A percentile compares a stretch with the other conserved stretches of the same genome.
phyloP scores from a whole-genome alignment of 2,797 vertebrate species.

The Peromyscus eremicus region DNA sequence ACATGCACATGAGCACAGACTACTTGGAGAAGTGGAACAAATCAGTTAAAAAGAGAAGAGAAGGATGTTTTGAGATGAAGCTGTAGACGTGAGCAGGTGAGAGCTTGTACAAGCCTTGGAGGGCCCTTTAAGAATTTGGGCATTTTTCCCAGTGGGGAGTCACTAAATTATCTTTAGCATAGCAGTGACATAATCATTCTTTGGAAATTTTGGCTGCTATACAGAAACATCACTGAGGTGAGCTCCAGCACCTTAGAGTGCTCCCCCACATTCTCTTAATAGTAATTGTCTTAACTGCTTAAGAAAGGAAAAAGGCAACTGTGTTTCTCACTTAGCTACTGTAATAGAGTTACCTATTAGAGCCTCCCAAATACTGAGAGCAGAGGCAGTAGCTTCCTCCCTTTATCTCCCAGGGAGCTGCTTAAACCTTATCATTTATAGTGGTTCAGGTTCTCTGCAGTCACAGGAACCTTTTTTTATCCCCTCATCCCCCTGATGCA shows the following conservation, averaged over 20 bases:
- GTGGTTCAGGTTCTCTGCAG: background rate
- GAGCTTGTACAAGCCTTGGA: background rate
- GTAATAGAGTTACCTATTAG: background rate
- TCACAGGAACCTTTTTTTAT: background rate
- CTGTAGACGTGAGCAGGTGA: background rate
- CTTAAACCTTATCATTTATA: too few relatives aligned
- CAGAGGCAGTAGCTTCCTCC: background rate
- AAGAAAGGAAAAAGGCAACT: conserved; percentile 4
- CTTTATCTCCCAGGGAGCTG: background rate
- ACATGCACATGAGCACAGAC: background rate
- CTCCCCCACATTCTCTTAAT: background rate
- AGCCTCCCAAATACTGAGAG: background rate
- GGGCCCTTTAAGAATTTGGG: background rate
- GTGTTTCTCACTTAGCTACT: background rate
- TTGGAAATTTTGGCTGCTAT: conserved; percentile 13
- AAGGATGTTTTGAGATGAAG: background rate
- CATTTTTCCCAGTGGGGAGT: background rate
- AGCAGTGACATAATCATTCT: background rate
- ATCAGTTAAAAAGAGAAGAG: background rate
- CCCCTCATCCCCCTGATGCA: background rate
- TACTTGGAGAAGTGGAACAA: background rate
- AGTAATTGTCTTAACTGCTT: conserved; percentile 23
- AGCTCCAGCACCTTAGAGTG: background rate
- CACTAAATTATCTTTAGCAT: conserved; percentile 40
- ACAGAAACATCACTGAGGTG: background rate